Evolutionary conservation across 2,888 invertebrate genomes (phyloP), one percentile per base, ranked within the genome.

Genomic region (Mythimna lalbum): DNA sequence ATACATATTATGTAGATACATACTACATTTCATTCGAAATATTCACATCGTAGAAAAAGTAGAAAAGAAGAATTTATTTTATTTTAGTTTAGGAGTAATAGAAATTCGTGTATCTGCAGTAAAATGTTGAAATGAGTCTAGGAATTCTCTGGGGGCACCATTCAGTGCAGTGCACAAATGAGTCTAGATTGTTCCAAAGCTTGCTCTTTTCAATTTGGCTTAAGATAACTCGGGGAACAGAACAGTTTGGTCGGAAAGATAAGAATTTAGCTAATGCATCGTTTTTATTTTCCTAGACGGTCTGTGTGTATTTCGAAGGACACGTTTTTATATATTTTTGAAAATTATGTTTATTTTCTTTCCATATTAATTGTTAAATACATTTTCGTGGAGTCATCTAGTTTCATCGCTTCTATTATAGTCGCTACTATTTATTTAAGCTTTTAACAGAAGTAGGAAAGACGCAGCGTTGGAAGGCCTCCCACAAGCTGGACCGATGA

Each of bases 91-190:
- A 31, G 4, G 0, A 27, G 1, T 7, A 14, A 27, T n/a, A 0
- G 7, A 47, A 5, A 53, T 19, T 43, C 2, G 17, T 56, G 27
- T 43, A 49, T 52, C 55, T 69, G 55, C 53, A 52, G 21, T 43
- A 63, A 59, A 59, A 53, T 43, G 33, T 21, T 73, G 12, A 55
- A 78, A 78, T 61, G 19, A 57, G 56, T 65, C 50, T 65, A 57
- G 21, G 43, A 61, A 62, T 62, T 19, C 65, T 65, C 57, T 39
- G 17, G 50, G 49, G 50, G n/a, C 23, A n/a, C 56, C 31, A 53
- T 78, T 73, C 65, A 62, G 56, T 50, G 65, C 65, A 53, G 49
- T 59, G 65, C 39, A 77, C 61, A 72, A 79, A 76, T 79, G 73
- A 66, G 57, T 53, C 65, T 66, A 27, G 27, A 73, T 47, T 55